These are phyloP conservation scores for Drosophila triauraria DNA, from an alignment of 1,140 invertebrate genomes.

Conservation along the genomic window DNA sequence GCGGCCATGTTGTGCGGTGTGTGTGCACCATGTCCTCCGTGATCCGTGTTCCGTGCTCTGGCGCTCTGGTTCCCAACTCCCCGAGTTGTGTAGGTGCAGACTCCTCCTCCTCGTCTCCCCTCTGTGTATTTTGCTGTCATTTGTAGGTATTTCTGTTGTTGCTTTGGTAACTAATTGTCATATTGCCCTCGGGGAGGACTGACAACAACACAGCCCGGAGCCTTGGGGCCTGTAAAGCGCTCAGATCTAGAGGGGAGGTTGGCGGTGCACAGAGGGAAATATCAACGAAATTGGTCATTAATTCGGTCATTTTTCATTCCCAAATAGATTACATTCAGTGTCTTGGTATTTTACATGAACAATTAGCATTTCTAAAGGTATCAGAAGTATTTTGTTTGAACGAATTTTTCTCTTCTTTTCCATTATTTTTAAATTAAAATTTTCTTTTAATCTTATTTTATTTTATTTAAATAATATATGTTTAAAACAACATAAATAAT, in stretches of 20 bases:
- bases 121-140: conserved; percentile 75
- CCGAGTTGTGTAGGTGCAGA: conserved; percentile 10
- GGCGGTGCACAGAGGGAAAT: conserved; percentile 30
- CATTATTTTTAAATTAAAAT: too few species aligned
- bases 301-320: not conserved
- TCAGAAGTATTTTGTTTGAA: not conserved
- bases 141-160: conserved; percentile 83
- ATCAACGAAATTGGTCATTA: conserved; percentile 15
- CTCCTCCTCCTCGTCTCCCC: conserved; percentile 5
- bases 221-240: conserved; percentile 15
- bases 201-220: conserved; percentile 51
- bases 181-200: conserved; percentile 70
- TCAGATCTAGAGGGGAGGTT: not conserved
- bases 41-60: not conserved
- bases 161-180: conserved; percentile 83
- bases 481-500: too few species aligned
- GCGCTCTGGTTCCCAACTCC: not conserved
- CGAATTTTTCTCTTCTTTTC: not conserved
- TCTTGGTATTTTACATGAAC: not conserved
- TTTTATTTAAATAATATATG: not conserved
- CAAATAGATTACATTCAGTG: conserved; percentile 2
- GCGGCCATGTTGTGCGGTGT: conserved; percentile 77
- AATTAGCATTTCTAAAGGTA: not conserved
- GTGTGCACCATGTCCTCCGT: conserved; percentile 26
- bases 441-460: too few species aligned